Base-by-base conservation (phyloP, 2,113 vertebrate genomes). In the Phycodurus eques region DNA sequence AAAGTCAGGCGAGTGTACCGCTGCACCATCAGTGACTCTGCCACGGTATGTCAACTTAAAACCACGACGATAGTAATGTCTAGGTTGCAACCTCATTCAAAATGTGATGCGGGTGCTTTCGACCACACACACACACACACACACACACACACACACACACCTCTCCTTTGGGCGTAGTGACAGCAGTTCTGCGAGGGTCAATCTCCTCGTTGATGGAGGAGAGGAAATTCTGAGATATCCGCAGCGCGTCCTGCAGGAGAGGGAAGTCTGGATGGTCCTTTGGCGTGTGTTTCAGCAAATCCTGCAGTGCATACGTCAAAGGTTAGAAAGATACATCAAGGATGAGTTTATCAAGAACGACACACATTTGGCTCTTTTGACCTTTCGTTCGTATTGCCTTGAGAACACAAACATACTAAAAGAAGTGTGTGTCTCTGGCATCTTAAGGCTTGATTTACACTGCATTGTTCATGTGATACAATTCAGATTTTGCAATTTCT, bases 181-280 rank as follows among this genome's bases (percentile, higher is more conserved):
- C 96, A 0, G 96, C 96, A 0, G 96, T 98, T 81, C 96, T 92
- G 70, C 98, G 94, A 3, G 96, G 96, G 71, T 98, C 96, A 0
- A 99, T 98, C 86, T 99, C 97, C 88, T 99, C 97, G 17, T 99
- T 98, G 93, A 99, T 99, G 90, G 95, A 98, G 86, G 97, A 99
- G 14, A 99, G 94, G 85, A 99, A 99, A 88, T 98, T 99, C 90
- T 99, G 98, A 1, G 98, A 98, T 90, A 99, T 99, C 65, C 97
- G 93, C 69, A 99, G 93, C 27, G 98, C 98, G 0, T 99, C 96
- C 92, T 99, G 96, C 8, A 99, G 94, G 61, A 99, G 92, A 0
- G 96, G 95, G 85, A 98, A 99, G 91, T 99, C 98, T 0, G 97
- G 98, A 88, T 99, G 98, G 89, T 99, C 96, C 3, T 96, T 92